Base-by-base conservation (phyloP, 2,113 vertebrate genomes). In the Bubo bubo region DNA sequence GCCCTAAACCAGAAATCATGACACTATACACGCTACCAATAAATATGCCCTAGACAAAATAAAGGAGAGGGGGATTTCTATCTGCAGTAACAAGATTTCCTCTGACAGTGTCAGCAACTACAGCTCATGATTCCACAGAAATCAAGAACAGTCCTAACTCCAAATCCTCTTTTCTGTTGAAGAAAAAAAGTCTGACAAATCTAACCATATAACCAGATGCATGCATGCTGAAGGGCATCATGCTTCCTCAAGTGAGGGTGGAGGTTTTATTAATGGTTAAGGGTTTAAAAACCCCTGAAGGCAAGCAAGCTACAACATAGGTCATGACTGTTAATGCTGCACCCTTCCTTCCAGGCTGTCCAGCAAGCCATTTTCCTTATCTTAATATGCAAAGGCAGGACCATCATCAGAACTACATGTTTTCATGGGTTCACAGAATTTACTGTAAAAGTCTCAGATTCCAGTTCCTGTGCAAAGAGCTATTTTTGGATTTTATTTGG, bases 171-270 rank as follows among this genome's bases (percentile, higher is more conserved):
- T 66, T 68, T 60, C 41, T 66, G 30, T 3, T 53, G 16, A 66
- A 80, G 17, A 62, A 59, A 28, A 30, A 21, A 10, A 16, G 10
- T 9, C 21, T 4, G 8, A 18, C 53, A 91, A 64, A 92, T 56
- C 45, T 77, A 74, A 84, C 27, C 14, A 45, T 28, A 58, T 22
- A 35, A 20, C 30, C 68, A 86, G 24, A 8, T 9, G 6, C 5
- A 45, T 2, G 2, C 28, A 43, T 1, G 0, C 10, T 67, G 59
- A 82, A 58, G 9, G 17, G 28, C 50, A 85, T 8, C 0, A 0
- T 30, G 39, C 49, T 62, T 93, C 39, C 39, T 88, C 49, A 73
- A 28, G 26, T 9, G 10, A 95, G 10, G 3, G 14, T 41, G 15
- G 2, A 81, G 56, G n/a, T 72, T 90, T 79, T 79, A 26, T 62